Evolutionary conservation across 2,113 vertebrate genomes (phyloP), one percentile per base, ranked within the genome.

Genomic region (Cairina moschata): DNA sequence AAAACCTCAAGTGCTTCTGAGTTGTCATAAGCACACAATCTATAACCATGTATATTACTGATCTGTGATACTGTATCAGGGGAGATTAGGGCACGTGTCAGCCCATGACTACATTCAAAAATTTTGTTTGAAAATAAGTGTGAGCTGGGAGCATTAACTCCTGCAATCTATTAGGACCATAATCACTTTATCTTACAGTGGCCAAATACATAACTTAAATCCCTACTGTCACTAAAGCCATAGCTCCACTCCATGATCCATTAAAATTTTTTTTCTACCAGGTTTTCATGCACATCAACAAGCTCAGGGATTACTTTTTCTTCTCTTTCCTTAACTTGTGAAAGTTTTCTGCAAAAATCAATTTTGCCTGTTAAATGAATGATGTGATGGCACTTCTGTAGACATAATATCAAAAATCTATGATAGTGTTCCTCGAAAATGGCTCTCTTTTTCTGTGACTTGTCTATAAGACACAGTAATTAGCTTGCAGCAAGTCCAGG

Each of bases 321-420:
- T 78, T 78, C 55, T 40, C 10, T 13, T 90, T 67, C 26, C 32
- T 46, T 93, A 78, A 90, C 38, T 72, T 65, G 38, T 72, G 59
- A 81, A 94, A 60, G 52, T 78, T 90, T 96, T 73, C 76, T 75
- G 82, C 36, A 83, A 81, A 95, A 96, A 90, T 86, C 80, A 72
- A 48, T 96, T 88, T 92, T 73, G 8, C 52, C 20, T 75, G 59
- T 58, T 78, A 85, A 80, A 83, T 81, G 91, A 84, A 75, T 21
- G 46, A 54, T 72, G 76, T n/a, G 48, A 46, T 83, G 52, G 15
- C 65, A 86, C 42, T 80, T 96, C 68, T 86, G 50, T 55, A 91
- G 88, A 83, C 22, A 55, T 1, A 1, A 7, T 81, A 83, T 78
- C 85, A 93, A 65, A 88, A 94, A 90, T 55, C 63, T 94, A 21